These are phyloP conservation scores for Tympanuchus pallidicinctus DNA, from an alignment of 2,113 vertebrate species.

Conservation along the genomic window DNA sequence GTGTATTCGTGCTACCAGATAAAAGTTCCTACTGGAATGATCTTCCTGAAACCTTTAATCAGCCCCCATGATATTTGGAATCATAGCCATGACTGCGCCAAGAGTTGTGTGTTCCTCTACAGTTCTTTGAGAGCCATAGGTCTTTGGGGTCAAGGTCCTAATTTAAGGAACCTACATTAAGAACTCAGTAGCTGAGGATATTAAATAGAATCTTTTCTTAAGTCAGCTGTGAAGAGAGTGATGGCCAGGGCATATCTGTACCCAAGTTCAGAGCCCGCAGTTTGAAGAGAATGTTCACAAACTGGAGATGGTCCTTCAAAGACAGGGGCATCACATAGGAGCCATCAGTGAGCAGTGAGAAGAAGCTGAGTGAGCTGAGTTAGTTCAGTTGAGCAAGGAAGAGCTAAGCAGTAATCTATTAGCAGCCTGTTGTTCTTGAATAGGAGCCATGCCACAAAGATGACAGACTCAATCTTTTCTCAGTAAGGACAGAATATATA, in stretches of 20 bases:
- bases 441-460: background rate
- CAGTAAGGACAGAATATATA: fast-evolving
- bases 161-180: background rate
- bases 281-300: background rate
- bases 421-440: background rate
- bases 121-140: background rate
- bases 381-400: background rate
- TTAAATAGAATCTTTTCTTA: background rate
- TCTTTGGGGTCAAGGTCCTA: background rate
- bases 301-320: background rate
- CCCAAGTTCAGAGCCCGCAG: background rate
- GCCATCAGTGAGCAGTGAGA: background rate
- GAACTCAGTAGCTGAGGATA: background rate
- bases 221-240: background rate
- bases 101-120: background rate
- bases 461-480: background rate
- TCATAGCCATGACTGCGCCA: background rate
- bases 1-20: background rate
- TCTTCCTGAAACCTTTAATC: background rate
- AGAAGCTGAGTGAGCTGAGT: background rate
- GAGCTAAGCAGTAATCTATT: background rate
- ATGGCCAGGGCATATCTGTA: background rate
- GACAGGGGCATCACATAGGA: background rate
- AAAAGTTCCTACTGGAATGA: background rate
- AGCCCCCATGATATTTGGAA: background rate